Conservation (phyloP, 2,113 vertebrate species). For the Oncorhynchus gorbuscha region DNA sequence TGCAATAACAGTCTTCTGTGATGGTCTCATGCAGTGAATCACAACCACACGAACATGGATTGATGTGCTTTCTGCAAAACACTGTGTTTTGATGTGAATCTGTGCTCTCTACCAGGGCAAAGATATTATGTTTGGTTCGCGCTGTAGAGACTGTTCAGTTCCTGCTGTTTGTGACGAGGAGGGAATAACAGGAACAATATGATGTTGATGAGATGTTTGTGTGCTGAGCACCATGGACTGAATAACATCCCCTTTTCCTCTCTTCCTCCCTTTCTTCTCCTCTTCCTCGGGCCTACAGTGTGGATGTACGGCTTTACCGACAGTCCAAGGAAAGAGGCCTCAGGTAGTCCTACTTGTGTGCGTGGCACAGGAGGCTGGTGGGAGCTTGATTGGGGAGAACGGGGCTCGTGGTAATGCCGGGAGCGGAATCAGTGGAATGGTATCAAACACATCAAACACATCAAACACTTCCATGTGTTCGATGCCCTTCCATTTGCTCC, state of each 20-base stretch:
- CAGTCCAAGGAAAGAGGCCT: constrained; percentile 89
- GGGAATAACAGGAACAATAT: not conserved
- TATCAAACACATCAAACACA: no score
- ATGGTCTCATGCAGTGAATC: not conserved
- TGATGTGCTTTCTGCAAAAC: not conserved
- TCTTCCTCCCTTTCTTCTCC: constrained; percentile 42
- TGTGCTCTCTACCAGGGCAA: not conserved
- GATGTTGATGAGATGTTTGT: constrained; percentile 25
- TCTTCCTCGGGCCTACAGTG: constrained; percentile 79
- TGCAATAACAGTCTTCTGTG: not conserved
- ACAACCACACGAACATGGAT: constrained; percentile 15
- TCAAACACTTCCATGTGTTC: no score
- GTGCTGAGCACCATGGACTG: constrained; percentile 12
- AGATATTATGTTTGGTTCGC: constrained; percentile 6
- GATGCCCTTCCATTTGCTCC: no score
- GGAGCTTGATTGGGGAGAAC: no score
- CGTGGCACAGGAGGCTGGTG: not conserved
- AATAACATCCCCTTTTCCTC: constrained; percentile 66
- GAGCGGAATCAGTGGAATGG: no score
- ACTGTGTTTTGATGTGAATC: not conserved
- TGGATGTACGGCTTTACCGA: constrained; percentile 98
- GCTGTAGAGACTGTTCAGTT: not conserved
- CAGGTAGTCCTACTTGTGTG: constrained; percentile 80
- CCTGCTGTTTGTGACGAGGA: not conserved
- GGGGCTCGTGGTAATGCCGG: no score